Evolutionary conservation across 2,113 vertebrate species (phyloP), one percentile per base, ranked within the genome.

Genomic region (Crotalus viridis): DNA sequence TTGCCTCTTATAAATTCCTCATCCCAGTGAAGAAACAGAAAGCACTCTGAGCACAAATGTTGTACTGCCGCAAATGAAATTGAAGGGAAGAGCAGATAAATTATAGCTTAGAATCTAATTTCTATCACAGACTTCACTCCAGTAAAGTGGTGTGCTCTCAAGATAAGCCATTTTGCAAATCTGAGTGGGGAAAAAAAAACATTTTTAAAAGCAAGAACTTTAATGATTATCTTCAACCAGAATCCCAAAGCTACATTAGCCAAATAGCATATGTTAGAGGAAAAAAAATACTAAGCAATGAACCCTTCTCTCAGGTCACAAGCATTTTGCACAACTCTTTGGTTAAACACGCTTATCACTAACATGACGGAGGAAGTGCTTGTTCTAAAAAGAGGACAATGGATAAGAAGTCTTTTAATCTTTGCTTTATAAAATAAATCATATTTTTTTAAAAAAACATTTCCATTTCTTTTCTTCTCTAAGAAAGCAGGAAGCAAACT

Each of bases 121-220:
- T 81, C 48, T 52, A 48, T 48, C 56, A 64, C 59, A 28, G 52
- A 55, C 55, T n/a, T 55, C 64, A 85, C 21, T 43, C 54, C 69
- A 91, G n/a, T 91, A 85, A 91, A 91, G 24, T 39, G 69, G 24
- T 26, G 33, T 85, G 90, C 90, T 90, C 52, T 74, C 89, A 90
- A 74, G 28, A 90, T n/a, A 90, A 69, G 15, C n/a, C 24, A 90
- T 90, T 74, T 69, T 69, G 61, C 48, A 74, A 74, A 90, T 74
- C 46, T 33, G 46, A 61, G 57, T 43, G 33, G 61, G 2, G 7
- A 3, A 57, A 55, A 55, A 55, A 56, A 89, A 89, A 39, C 28
- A 61, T 48, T 64, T 48, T n/a, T 43, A 19, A 81, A 43, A 24
- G 74, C 74, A 81, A 81, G 33, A 43, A 81, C 33, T 39, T 24